Conservation (phyloP, 2,113 vertebrate genomes). For the Aramus guarauna region DNA sequence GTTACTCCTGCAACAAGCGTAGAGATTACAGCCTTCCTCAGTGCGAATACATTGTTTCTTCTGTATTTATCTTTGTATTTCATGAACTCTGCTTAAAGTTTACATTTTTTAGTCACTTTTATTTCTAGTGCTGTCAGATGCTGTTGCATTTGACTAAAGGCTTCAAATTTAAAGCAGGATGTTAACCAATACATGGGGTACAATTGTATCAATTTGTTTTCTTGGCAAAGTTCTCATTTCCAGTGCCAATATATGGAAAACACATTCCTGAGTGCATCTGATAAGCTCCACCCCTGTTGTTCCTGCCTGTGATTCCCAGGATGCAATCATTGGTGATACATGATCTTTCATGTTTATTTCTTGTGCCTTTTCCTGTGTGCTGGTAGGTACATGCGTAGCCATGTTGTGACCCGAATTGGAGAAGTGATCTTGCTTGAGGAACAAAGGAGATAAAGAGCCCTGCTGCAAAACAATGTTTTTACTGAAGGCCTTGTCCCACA, state of each 20-base stretch:
- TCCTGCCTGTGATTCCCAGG: not conserved
- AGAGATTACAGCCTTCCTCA: not conserved
- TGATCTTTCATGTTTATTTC: not conserved
- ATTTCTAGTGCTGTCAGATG: not conserved
- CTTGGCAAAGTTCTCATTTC: not conserved
- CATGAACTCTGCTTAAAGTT: not conserved
- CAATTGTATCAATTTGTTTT: not conserved
- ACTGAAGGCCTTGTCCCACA: not conserved
- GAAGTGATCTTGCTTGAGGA: not conserved
- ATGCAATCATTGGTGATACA: not conserved
- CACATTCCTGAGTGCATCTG: not conserved
- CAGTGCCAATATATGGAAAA: not conserved
- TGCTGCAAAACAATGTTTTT: not conserved
- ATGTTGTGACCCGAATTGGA: not conserved
- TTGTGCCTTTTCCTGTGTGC: not conserved
- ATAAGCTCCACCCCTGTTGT: not conserved
- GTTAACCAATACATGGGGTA: not conserved
- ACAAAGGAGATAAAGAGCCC: not conserved
- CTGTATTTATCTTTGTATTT: not conserved
- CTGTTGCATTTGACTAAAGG: not conserved
- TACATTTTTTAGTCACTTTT: not conserved
- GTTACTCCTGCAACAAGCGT: not conserved
- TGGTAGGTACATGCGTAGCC: not conserved
- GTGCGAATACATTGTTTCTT: not conserved
- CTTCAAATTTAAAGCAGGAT: not conserved